Percentiles rank a stretch among this genome's conserved stretches.
Conservation (phyloP, 2,888 invertebrate genomes). For the Nephrotoma appendiculata region DNA sequence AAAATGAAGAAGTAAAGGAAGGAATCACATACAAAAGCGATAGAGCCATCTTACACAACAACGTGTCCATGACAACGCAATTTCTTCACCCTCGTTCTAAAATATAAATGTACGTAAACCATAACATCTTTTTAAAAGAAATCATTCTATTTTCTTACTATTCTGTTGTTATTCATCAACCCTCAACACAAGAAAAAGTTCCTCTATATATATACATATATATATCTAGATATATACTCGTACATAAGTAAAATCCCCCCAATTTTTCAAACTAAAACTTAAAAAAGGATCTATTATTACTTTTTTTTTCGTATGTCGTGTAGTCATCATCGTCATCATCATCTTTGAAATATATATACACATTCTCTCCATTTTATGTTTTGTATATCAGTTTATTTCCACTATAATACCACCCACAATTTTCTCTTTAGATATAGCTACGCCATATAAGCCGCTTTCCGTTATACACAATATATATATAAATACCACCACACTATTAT, state of each 20-base stretch:
- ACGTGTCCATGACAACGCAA: conserved; percentile 7
- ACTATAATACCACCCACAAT: neutral
- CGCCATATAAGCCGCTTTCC: neutral
- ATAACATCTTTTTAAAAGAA: neutral
- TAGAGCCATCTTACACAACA: conserved; percentile 4
- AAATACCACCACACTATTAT: neutral
- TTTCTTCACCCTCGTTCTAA: neutral
- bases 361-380: neutral
- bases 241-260: neutral
- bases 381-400: neutral
- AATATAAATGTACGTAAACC: neutral
- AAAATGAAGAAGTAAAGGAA: neutral
- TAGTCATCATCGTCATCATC: neutral
- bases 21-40: neutral
- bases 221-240: neutral
- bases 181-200: neutral
- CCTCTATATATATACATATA: neutral
- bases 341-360: neutral
- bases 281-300: neutral
- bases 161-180: neutral
- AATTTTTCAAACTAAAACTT: neutral
- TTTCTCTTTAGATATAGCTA: neutral
- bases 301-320: neutral
- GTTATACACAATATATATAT: neutral
- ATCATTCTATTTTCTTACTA: neutral